Conservation (phyloP, 2,113 vertebrate genomes). For the Athene cunicularia region DNA sequence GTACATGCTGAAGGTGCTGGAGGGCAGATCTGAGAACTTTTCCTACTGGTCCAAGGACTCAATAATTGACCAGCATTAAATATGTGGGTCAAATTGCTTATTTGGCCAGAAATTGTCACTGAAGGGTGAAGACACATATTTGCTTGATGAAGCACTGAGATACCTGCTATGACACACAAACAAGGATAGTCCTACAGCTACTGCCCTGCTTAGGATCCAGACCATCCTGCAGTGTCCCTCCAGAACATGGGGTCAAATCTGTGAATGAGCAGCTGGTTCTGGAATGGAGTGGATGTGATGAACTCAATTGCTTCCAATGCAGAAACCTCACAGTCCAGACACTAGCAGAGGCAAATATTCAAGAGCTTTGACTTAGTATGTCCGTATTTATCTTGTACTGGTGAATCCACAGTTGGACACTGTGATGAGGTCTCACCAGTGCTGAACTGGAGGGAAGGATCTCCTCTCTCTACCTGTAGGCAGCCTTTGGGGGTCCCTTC, state of each 20-base stretch:
- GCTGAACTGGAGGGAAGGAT: not conserved
- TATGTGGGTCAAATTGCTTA: not conserved
- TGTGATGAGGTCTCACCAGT: not conserved
- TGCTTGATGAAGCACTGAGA: not conserved
- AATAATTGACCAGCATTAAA: not conserved
- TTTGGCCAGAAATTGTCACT: not conserved
- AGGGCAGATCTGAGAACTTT: not conserved
- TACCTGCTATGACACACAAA: not conserved
- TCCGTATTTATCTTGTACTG: not conserved
- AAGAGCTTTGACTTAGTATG: not conserved
- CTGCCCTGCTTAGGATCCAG: not conserved
- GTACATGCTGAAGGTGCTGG: not conserved
- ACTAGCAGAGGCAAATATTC: not conserved
- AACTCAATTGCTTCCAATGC: not conserved
- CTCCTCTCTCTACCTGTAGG: not conserved
- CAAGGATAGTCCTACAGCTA: not conserved
- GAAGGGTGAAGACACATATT: not conserved
- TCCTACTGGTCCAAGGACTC: not conserved
- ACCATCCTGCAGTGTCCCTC: not conserved
- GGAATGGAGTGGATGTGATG: rapidly evolving
- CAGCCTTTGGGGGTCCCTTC: not conserved
- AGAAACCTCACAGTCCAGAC: not conserved
- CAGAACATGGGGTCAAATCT: not conserved
- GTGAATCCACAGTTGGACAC: not conserved
- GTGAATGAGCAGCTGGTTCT: not conserved